Conservation (phyloP, 2,888 invertebrate genomes). For the Creontiades dilutus region DNA sequence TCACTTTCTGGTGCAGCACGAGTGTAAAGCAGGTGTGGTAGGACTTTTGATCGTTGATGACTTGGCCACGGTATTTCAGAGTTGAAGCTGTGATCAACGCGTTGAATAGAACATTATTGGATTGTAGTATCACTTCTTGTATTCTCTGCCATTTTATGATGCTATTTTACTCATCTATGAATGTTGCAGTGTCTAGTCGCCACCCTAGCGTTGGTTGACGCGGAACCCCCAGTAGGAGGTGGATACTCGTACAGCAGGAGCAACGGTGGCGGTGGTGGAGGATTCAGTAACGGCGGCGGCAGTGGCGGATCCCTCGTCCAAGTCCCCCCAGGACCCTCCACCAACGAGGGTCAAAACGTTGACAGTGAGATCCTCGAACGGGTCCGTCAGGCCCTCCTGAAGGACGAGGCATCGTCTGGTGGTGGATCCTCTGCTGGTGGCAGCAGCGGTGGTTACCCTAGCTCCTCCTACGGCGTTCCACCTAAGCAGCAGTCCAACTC, state of each 20-base stretch:
- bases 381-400: constrained; percentile 90
- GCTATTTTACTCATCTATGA: too few relatives aligned
- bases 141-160: too few relatives aligned
- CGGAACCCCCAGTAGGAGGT: constrained; percentile 76
- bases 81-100: too few relatives aligned
- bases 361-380: constrained; percentile 87
- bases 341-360: constrained; percentile 90
- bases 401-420: constrained; percentile 83
- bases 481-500: constrained; percentile 80
- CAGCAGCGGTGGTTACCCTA: too few relatives aligned
- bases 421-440: constrained; percentile 78
- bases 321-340: constrained; percentile 88
- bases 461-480: constrained; percentile 79
- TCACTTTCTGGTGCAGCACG: too few relatives aligned
- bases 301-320: constrained; percentile 85
- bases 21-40: too few relatives aligned
- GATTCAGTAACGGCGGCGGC: constrained; percentile 79
- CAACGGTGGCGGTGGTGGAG: constrained; percentile 79
- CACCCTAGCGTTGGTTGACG: constrained; percentile 79
- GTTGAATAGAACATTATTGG: too few relatives aligned
- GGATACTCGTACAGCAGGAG: constrained; percentile 89
- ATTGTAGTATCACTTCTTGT: too few relatives aligned
- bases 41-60: too few relatives aligned
- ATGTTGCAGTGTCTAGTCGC: constrained; percentile 88
- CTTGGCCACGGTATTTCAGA: too few relatives aligned